phyloP scores from a whole-genome alignment of 2,113 vertebrate genomes.

The Otolemur garnettii region DNA sequence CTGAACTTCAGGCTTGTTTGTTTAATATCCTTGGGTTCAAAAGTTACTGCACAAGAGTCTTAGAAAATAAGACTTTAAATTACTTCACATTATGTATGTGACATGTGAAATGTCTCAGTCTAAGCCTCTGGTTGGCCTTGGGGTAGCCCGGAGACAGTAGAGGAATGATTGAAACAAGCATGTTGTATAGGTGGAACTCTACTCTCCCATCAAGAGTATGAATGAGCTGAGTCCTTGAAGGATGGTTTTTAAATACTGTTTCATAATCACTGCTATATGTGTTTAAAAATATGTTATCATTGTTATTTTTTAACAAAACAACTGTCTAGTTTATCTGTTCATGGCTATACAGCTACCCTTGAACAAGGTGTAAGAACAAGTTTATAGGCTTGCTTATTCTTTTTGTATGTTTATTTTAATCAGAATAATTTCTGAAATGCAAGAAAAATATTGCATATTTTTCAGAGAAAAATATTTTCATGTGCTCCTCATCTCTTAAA shows the following conservation, averaged over 20 bases:
- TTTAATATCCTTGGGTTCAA: background rate
- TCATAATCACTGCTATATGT: background rate
- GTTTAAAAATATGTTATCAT: background rate
- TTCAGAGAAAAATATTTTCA: background rate
- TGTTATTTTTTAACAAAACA: background rate
- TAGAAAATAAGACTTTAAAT: constrained; percentile 4
- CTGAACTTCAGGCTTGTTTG: background rate
- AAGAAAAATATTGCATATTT: too few relatives aligned
- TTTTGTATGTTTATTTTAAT: background rate
- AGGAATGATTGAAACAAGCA: background rate
- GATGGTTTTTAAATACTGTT: background rate
- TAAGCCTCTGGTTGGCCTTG: background rate
- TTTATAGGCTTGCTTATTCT: background rate
- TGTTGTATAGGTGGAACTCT: background rate
- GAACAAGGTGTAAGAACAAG: background rate
- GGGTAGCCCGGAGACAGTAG: background rate
- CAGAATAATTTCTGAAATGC: background rate
- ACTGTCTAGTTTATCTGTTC: background rate
- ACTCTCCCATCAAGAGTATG: background rate
- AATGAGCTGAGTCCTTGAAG: background rate
- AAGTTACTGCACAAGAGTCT: background rate
- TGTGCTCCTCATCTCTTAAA: background rate
- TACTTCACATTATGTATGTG: background rate
- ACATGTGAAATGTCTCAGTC: background rate
- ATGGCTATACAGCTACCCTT: background rate